Evolutionary conservation across 2,797 vertebrate species (phyloP), one percentile per base, ranked within the genome.

Genomic region (Amblyraja radiata): DNA sequence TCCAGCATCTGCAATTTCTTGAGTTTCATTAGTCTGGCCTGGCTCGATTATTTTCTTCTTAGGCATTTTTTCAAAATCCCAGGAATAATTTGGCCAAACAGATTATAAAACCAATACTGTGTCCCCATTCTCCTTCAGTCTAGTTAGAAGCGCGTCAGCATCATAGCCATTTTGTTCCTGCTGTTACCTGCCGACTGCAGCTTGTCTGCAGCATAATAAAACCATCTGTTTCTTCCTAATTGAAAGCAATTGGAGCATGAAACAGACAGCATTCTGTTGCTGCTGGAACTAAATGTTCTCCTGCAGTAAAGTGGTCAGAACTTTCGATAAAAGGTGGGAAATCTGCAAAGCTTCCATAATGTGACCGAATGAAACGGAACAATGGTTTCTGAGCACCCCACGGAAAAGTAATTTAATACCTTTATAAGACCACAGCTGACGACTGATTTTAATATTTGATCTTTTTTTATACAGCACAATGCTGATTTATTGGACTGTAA

Each of bases 231-330:
- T 73, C 71, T 76, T n/a, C 23, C 71, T 39, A 92, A 76, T 86
- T 90, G 65, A 90, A 71, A 90, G 21, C 61, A 90, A 90, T 54
- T 91, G 68, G 39, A 91, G 36, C 65, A 91, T 74, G 90, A 91
- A 91, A 74, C 68, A 39, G 68, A 74, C 39, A 25, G 71, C 90
- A 28, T 46, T 92, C 28, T 25, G 7, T 58, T 92, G 68, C 68
- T 74, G 90, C 36, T 76, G 71, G 39, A 76, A 92, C 73, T 76
- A 76, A 92, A 92, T 46, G 25, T n/a, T 14, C 39, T 92, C 10
- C 28, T 21, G 10, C 68, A 91, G 10, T 21, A 76, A 74, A 92
- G 39, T 74, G 25, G 25, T 76, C 90, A 92, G 39, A 76, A 92
- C 25, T 25, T 92, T 46, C 5, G 39, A 46, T 92, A 76, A 92